Base-by-base conservation (phyloP, 2,888 invertebrate species). In the Apodemia mormo region DNA sequence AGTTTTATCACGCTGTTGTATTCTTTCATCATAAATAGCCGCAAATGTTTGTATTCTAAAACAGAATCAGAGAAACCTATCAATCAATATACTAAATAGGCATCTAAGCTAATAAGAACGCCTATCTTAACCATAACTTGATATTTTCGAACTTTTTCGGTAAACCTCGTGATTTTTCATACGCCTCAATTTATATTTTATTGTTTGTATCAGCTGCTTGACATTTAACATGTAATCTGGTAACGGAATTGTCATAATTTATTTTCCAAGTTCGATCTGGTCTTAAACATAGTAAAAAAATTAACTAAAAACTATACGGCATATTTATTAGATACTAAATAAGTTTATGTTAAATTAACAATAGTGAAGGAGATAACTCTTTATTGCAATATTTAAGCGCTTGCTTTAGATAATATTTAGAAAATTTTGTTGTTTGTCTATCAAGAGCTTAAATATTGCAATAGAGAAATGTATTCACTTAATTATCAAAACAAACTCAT, bases 21-120 rank as follows among this genome's bases (percentile, higher is more conserved):
- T 45, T 45, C 14, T 54, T 54, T 54, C 54, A 22, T 54, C 54
- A 22, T 54, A 22, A 64, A n/a, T 14, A 14, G 14, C 64, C 64
- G 37, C n/a, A 64, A 37, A 30, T 64, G 12, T 37, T 22, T 64
- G 33, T 64, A 64, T 37, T 37, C 10, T 37, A 8, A 2, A 64
- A 64, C 64, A 33, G 37, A 64, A 64, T 64, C 64, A 37, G 6
- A n/a, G 64, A n/a, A 64, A 64, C 37, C 37, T 64, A 64, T 64
- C 37, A 37, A 64, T 64, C 64, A 64, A 37, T 37, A 14, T n/a
- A 37, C 64, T n/a, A 64, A 64, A 64, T 64, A 64, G 64, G 37
- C 37, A 1, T n/a, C 30, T 14, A 37, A 64, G 33, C 14, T 37
- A 33, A 64, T 64, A 37, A 64, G 64, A 64, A 64, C 37, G 64